These are phyloP conservation scores for Ivindomyrus marchei DNA, from an alignment of 2,113 vertebrate species.

Conservation along the genomic window DNA sequence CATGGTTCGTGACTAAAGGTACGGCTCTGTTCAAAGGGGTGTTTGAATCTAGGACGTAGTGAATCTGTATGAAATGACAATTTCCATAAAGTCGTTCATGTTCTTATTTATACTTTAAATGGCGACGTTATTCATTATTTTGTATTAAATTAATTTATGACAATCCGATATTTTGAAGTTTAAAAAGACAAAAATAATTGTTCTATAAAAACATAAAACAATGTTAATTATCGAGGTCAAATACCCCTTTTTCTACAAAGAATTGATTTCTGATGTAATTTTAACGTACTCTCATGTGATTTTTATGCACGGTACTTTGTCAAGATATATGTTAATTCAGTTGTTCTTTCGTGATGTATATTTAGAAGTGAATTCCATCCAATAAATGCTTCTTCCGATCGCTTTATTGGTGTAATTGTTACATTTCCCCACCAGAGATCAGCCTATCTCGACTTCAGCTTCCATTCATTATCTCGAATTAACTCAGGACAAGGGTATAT, in stretches of 20 bases:
- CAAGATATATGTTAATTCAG: background rate
- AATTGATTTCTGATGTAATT: background rate
- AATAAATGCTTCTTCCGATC: background rate
- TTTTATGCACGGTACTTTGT: background rate
- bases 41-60: background rate
- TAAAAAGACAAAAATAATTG: background rate
- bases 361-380: background rate
- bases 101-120: background rate
- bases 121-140: background rate
- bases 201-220: background rate
- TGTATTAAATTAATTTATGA: background rate
- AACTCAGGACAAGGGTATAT: background rate
- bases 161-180: background rate
- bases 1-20: background rate
- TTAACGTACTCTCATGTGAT: background rate
- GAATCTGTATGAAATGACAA: background rate
- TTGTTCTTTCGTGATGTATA: background rate
- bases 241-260: background rate
- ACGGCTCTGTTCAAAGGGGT: background rate
- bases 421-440: slow-evolving; percentile 5
- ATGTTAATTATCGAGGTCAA: background rate
- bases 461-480: background rate
- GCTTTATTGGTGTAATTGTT: background rate
- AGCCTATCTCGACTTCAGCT: background rate
- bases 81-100: background rate